Conservation (phyloP, 2,113 vertebrate species). For the Sceloporus undulatus region DNA sequence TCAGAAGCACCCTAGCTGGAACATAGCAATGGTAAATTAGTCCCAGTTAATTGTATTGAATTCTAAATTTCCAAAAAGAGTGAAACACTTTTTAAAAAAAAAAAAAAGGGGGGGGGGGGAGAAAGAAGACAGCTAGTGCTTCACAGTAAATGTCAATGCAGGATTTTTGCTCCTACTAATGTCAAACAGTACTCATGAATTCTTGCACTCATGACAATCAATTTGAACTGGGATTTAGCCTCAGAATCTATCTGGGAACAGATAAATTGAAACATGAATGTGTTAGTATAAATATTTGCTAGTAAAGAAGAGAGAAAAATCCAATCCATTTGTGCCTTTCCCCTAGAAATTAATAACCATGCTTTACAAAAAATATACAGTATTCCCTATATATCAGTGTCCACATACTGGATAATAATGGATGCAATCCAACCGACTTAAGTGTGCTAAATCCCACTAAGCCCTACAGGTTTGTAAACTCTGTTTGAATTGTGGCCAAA, state of each 20-base stretch:
- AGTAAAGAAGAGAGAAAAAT: not conserved
- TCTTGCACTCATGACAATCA: too few relatives aligned
- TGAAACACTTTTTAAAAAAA: not conserved
- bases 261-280: constrained; percentile 1
- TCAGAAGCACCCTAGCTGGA: constrained; percentile 14
- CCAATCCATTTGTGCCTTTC: not conserved
- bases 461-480: not conserved
- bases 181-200: not conserved
- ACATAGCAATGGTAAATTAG: constrained; percentile 22
- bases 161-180: not conserved
- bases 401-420: not conserved
- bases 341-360: not conserved
- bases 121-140: not conserved
- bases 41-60: constrained; percentile 28
- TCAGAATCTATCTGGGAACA: not conserved
- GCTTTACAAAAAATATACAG: not conserved
- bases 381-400: not conserved
- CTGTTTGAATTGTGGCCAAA: not conserved
- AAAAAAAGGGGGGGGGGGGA: not conserved
- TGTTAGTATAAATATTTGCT: not conserved
- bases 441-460: not conserved
- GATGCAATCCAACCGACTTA: not conserved
- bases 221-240: not conserved
- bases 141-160: constrained; percentile 5
- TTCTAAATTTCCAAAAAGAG: constrained; percentile 28